phyloP scores from a whole-genome alignment of 2,113 vertebrate genomes.

The Acanthisitta chloris region DNA sequence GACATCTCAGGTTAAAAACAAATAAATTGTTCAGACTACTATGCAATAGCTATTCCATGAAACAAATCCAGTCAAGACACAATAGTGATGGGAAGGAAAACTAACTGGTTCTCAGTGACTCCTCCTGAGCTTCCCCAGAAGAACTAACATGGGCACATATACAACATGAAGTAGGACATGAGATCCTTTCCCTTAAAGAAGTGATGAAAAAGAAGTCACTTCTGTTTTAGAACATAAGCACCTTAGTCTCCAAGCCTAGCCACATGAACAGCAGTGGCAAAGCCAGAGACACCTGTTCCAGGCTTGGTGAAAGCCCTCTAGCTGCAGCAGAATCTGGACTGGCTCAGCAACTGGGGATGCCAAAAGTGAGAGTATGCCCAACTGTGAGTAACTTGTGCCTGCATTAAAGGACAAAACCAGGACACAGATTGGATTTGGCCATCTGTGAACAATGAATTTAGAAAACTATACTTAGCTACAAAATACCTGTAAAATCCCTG shows the following conservation, averaged over 20 bases:
- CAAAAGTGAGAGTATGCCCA: not conserved
- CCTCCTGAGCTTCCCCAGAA: not conserved
- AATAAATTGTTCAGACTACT: not conserved
- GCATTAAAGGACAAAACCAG: not conserved
- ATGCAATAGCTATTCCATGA: not conserved
- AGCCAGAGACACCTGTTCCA: not conserved
- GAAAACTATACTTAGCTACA: not conserved
- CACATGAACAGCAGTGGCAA: not conserved
- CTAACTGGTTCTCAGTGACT: not conserved
- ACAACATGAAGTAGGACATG: rapidly evolving
- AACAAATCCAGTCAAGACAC: not conserved
- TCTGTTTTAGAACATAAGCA: not conserved
- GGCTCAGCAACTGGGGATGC: not conserved
- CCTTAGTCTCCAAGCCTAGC: not conserved
- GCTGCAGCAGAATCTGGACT: not conserved
- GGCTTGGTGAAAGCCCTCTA: not conserved
- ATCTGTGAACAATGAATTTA: not conserved
- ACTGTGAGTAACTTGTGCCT: not conserved
- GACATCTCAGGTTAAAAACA: not conserved
- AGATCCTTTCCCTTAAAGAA: not conserved
- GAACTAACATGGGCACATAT: not conserved
- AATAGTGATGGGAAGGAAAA: not conserved
- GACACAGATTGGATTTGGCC: not conserved
- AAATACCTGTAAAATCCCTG: not conserved
- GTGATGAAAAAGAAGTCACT: not conserved